Conservation (phyloP, 2,797 vertebrate genomes). For the Cryptoprocta ferox region DNA sequence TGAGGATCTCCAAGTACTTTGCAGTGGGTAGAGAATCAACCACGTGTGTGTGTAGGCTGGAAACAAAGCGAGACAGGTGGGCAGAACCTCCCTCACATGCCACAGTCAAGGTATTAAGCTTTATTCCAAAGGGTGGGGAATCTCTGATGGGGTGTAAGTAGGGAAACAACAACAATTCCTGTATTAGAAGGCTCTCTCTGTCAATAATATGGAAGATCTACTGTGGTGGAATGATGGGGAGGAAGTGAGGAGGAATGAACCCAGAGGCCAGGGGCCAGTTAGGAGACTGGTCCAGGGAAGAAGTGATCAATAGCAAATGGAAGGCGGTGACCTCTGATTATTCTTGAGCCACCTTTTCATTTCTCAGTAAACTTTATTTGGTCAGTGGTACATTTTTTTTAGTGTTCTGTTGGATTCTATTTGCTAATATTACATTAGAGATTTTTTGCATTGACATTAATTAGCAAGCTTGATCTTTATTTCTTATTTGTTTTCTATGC, state of each 20-base stretch:
- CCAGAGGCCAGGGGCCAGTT: not conserved
- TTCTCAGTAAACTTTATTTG: not conserved
- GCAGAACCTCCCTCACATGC: not conserved
- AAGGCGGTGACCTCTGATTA: not conserved
- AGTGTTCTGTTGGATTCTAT: not conserved
- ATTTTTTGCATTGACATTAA: slow-evolving; percentile 17
- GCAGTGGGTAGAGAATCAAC: not conserved
- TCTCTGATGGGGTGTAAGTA: not conserved
- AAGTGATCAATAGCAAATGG: not conserved
- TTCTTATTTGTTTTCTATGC: not conserved
- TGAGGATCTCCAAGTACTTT: not conserved
- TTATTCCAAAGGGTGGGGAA: not conserved
- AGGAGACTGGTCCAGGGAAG: not conserved
- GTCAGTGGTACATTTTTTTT: not conserved
- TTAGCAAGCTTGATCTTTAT: slow-evolving; percentile 36
- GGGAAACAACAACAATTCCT: not conserved
- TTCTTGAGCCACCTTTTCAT: not conserved
- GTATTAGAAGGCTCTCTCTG: not conserved
- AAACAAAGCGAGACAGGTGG: not conserved
- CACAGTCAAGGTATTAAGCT: not conserved
- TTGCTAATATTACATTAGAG: not conserved
- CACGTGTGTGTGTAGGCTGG: accelerated
- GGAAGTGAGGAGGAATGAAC: not conserved
- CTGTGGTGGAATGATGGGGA: not conserved
- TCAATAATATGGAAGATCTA: not conserved